Evolutionary conservation across 1,140 invertebrate species (phyloP).

Genomic region (Orchestia grillus): DNA sequence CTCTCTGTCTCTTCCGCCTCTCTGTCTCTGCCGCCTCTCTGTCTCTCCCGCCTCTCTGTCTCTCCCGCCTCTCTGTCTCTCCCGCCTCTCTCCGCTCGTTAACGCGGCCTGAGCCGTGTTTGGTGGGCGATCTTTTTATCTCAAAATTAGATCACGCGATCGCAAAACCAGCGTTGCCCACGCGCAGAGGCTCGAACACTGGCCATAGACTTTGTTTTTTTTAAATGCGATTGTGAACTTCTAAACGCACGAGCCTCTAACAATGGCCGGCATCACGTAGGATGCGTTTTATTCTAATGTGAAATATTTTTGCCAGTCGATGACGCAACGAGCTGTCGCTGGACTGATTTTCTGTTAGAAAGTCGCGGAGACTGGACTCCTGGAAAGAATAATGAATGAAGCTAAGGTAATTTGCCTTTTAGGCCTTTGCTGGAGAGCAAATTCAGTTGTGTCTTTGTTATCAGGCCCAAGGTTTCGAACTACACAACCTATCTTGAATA

Average conservation of each 20-base stretch:
- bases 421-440: no score
- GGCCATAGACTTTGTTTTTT: not conserved
- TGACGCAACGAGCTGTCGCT: no score
- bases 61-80: not conserved
- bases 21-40: no score
- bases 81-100: not conserved
- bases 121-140: not conserved
- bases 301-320: not conserved
- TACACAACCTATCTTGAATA: no score
- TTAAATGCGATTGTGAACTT: not conserved
- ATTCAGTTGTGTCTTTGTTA: no score
- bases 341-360: no score
- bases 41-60: not conserved
- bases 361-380: no score
- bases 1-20: no score
- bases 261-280: not conserved
- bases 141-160: not conserved
- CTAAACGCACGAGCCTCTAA: not conserved
- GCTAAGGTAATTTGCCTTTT: no score
- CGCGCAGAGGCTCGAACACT: not conserved
- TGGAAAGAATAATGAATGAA: no score
- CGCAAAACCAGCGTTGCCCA: not conserved
- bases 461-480: no score
- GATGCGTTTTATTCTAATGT: not conserved
- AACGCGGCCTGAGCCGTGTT: not conserved